Conservation (phyloP, 2,888 invertebrate genomes). For the Dicroscelio sp. region DNA sequence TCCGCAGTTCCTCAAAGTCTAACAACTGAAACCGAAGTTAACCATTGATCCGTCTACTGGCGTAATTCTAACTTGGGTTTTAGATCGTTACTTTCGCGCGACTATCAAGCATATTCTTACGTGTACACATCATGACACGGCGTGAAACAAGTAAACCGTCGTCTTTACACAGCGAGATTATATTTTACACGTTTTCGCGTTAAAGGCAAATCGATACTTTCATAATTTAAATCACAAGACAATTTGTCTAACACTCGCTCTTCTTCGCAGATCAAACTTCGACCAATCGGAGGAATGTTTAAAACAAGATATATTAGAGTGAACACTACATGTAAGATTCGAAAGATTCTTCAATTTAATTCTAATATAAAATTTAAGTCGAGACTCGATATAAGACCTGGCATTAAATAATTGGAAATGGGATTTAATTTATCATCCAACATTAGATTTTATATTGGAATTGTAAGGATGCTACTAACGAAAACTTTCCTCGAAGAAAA, state of each 20-base stretch:
- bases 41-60: slow-evolving; percentile 15
- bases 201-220: slow-evolving; percentile 77
- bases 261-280: background rate
- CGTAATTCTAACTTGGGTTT: slow-evolving; percentile 43
- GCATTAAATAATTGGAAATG: too few relatives aligned
- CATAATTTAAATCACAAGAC: slow-evolving; percentile 73
- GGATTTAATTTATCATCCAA: too few relatives aligned
- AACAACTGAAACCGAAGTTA: slow-evolving; percentile 5
- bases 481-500: too few relatives aligned
- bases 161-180: slow-evolving; percentile 64
- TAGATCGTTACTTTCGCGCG: slow-evolving; percentile 61
- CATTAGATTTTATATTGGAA: too few relatives aligned
- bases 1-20: background rate
- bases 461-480: too few relatives aligned
- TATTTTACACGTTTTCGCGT: slow-evolving; percentile 60
- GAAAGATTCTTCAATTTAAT: too few relatives aligned
- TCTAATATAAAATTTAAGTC: too few relatives aligned
- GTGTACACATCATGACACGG: slow-evolving; percentile 40
- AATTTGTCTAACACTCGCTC: slow-evolving; percentile 38
- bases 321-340: too few relatives aligned
- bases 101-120: slow-evolving; percentile 58
- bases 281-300: slow-evolving; percentile 30
- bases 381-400: too few relatives aligned
- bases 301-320: too few relatives aligned
- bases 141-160: slow-evolving; percentile 47